Conservation (phyloP, 2,888 invertebrate genomes). For the Ernsta delagoae region DNA sequence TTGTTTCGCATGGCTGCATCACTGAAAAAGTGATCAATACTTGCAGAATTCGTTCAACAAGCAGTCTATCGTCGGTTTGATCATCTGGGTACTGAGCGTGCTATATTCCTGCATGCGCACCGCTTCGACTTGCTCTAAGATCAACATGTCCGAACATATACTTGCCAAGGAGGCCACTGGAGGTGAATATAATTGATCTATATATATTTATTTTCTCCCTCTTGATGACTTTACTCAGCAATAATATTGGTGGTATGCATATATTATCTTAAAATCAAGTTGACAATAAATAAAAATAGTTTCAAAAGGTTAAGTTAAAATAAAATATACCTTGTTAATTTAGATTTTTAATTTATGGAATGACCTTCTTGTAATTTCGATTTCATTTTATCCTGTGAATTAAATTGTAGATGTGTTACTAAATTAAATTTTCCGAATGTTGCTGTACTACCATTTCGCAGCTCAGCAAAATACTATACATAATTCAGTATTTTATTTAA, state of each 20-base stretch:
- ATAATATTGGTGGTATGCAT: too few relatives aligned
- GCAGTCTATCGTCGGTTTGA: conserved; percentile 95
- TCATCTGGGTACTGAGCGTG: conserved; percentile 97
- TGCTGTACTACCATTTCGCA: neutral
- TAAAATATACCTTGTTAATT: too few relatives aligned
- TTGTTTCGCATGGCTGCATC: too few relatives aligned
- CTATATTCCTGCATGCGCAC: conserved; percentile 98
- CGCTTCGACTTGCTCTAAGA: conserved; percentile 96
- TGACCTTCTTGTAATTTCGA: too few relatives aligned
- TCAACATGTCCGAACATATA: conserved; percentile 94
- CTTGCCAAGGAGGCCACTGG: conserved; percentile 89
- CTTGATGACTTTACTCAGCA: too few relatives aligned
- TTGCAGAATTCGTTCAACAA: conserved; percentile 89
- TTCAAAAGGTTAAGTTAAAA: too few relatives aligned
- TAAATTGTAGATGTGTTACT: too few relatives aligned
- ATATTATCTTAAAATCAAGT: neutral
- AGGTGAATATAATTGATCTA: conserved; percentile 78
- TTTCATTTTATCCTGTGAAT: too few relatives aligned
- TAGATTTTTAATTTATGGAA: too few relatives aligned
- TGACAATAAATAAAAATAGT: neutral
- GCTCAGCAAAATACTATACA: neutral
- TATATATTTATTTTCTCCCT: neutral
- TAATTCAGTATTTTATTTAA: neutral
- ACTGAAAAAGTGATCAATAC: neutral
- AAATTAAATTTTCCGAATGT: too few relatives aligned